These are phyloP conservation scores for Polydrusus tereticollis DNA, from an alignment of 2,888 invertebrate genomes.

Conservation along the genomic window DNA sequence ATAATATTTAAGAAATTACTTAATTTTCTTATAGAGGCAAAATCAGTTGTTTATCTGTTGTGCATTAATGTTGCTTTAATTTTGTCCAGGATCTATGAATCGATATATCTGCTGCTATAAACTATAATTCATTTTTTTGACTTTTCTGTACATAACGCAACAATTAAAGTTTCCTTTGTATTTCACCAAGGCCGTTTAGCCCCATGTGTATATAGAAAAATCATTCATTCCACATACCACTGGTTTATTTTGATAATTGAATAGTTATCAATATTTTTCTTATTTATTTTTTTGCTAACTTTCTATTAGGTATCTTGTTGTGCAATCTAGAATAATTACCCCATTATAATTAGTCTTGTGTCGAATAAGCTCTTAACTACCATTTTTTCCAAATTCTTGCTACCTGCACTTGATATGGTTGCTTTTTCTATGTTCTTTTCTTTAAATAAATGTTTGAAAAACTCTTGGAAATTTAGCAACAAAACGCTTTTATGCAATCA, in stretches of 20 bases:
- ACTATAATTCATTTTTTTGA: no score
- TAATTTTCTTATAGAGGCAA: no score
- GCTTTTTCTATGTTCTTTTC: conserved; percentile 34
- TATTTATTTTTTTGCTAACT: conserved; percentile 25
- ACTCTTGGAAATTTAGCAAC: background rate
- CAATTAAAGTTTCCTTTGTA: conserved; percentile 22
- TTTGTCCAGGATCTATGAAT: no score
- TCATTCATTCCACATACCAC: conserved; percentile 67
- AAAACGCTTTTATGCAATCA: background rate
- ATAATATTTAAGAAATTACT: no score
- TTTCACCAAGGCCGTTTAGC: conserved; percentile 45
- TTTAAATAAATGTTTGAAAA: conserved; percentile 6
- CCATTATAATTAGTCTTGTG: background rate
- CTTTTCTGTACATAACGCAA: conserved; percentile 1
- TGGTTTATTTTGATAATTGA: conserved; percentile 63
- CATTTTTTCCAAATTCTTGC: conserved; percentile 1
- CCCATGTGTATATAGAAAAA: conserved; percentile 57
- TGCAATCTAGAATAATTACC: background rate
- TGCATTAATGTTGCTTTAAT: no score
- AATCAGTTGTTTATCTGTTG: no score
- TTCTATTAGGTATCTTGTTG: background rate
- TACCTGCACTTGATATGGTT: conserved; percentile 31
- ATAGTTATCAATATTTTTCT: conserved; percentile 12
- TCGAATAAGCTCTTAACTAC: background rate
- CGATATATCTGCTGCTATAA: no score